Base-by-base conservation (phyloP, 2,797 vertebrate species). In the Tangara arthus region DNA sequence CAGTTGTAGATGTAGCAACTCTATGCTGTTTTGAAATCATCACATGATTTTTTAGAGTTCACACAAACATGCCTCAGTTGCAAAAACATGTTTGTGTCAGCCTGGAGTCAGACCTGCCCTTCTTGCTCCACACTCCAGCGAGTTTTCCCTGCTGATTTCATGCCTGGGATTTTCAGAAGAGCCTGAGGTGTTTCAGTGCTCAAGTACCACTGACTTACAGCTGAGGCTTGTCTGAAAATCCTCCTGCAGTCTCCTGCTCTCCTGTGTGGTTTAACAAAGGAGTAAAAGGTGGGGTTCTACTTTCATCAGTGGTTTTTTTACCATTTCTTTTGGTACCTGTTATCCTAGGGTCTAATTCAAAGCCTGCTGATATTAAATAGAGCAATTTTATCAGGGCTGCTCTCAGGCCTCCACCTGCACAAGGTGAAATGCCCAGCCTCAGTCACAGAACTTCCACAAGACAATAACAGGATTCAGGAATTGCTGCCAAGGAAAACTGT, bases 71-170 rank as follows among this genome's bases (percentile, higher is more conserved):
- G 60, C 73, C 63, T 59, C 70, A 49, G 49, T 93, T 93, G 77
- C 80, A 91, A 96, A 97, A 96, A 94, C 95, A 96, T 95, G 94
- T 95, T 95, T 97, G 60, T 91, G 86, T 93, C 86, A 87, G 90
- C 60, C 71, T 65, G 78, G 26, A 92, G 63, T 13, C 26, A 90
- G 88, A 95, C 83, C 78, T 94, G 77, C 91, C 93, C 82, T 84
- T 91, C 69, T 94, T 70, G 75, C 86, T 73, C 65, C 68, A 73
- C 66, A 80, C 5, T 16, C 44, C 71, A 82, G 18, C 5, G 41
- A 87, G 70, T 82, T 68, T 80, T 81, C 49, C 82, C 78, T 79
- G 18, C 63, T 68, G 59, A 77, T 83, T 76, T 73, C 18, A 55
- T 22, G 52, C 46, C 1, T 30, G 66, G 59, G 77, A 79, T 88